Percentiles rank a stretch among this genome's conserved stretches.
phyloP scores from a whole-genome alignment of 2,797 vertebrate genomes.

The Apodemus agrarius region DNA sequence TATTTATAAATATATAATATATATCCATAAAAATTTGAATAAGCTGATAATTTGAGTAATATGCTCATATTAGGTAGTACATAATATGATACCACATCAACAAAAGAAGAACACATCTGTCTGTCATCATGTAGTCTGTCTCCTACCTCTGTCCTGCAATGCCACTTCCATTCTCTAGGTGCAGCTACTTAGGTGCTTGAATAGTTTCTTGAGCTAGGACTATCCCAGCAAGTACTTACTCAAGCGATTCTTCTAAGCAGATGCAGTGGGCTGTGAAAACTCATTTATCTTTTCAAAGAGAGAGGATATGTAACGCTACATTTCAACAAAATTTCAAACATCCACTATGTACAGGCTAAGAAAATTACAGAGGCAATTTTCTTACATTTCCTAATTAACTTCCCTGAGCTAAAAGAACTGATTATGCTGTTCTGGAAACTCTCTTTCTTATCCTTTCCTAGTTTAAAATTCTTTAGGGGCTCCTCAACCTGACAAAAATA shows the following conservation, averaged over 20 bases:
- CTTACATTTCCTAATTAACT: slow-evolving; percentile 66
- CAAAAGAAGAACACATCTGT: rapidly evolving
- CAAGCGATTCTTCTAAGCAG: neutral
- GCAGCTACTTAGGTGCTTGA: neutral
- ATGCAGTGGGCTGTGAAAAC: neutral
- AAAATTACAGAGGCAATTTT: slow-evolving; percentile 31
- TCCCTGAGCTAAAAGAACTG: slow-evolving; percentile 39
- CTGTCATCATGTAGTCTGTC: neutral
- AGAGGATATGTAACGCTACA: neutral
- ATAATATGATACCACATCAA: rapidly evolving
- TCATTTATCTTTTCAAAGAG: slow-evolving; percentile 33
- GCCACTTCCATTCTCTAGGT: neutral
- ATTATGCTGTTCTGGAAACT: neutral
- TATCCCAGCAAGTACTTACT: neutral
- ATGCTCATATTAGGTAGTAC: neutral
- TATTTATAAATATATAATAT: neutral
- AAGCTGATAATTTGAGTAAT: neutral
- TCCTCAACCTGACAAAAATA: neutral
- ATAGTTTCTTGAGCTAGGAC: neutral
- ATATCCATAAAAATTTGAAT: neutral
- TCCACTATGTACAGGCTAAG: neutral
- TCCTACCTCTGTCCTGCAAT: neutral
- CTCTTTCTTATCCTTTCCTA: neutral
- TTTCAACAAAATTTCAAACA: slow-evolving; percentile 46
- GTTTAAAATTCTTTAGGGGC: neutral